These are phyloP conservation scores for Cataglyphis livida DNA, from an alignment of 2,888 invertebrate species.

Conservation along the genomic window DNA sequence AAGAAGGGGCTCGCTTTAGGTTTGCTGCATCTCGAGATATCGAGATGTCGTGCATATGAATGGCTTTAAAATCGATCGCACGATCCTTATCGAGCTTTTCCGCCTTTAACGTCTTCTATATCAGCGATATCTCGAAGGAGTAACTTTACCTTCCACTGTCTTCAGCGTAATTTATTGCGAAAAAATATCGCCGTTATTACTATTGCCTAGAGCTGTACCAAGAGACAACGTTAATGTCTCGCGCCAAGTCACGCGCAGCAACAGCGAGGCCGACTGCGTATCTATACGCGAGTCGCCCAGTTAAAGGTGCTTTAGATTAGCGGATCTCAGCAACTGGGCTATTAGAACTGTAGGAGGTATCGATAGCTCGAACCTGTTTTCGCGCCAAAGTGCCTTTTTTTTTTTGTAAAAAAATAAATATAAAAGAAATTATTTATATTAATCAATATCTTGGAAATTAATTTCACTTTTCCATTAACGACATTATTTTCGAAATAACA, in stretches of 20 bases:
- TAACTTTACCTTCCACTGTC: background rate
- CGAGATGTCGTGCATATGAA: slow-evolving; percentile 31
- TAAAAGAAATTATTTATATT: background rate
- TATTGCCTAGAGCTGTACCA: background rate
- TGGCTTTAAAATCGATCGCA: slow-evolving; percentile 49
- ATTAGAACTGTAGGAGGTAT: background rate
- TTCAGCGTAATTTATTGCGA: slow-evolving; percentile 37
- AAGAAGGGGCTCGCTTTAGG: slow-evolving; percentile 62
- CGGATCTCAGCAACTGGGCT: too few species aligned
- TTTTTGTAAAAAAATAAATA: background rate
- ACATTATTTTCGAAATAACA: slow-evolving; percentile 28
- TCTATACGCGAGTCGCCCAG: background rate
- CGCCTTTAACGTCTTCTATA: slow-evolving; percentile 11
- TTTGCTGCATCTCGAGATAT: slow-evolving; percentile 54
- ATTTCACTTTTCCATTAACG: background rate
- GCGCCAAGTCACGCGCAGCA: background rate
- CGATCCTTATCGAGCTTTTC: slow-evolving; percentile 30
- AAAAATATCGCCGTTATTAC: slow-evolving; percentile 36
- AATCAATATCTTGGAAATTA: background rate
- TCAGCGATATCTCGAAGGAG: background rate
- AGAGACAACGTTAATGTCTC: background rate
- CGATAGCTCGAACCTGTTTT: background rate
- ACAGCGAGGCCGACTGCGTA: background rate
- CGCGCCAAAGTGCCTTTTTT: background rate
- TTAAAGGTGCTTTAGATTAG: background rate